A percentile compares a stretch with the other conserved stretches of the same genome.
These are phyloP conservation scores for Ochropleura leucogaster DNA, from an alignment of 2,888 invertebrate genomes.

Conservation along the genomic window DNA sequence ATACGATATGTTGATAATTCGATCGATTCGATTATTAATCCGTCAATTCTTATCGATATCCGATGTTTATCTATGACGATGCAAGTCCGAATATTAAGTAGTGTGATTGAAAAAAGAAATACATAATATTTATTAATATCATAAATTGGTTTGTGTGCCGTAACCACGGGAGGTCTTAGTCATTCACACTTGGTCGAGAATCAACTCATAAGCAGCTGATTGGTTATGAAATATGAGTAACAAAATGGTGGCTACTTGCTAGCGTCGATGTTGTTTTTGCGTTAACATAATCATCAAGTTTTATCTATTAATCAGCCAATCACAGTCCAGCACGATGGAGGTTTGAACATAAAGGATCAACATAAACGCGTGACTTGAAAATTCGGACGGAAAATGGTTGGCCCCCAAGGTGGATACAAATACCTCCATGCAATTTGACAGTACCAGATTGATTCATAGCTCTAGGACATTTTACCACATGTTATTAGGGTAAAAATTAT, in stretches of 20 bases:
- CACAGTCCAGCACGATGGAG: not conserved
- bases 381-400: too few species aligned
- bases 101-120: conserved; percentile 30
- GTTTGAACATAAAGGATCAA: not conserved
- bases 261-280: conserved; percentile 13
- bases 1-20: too few species aligned
- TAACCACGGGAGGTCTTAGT: conserved; percentile 39
- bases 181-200: conserved; percentile 52
- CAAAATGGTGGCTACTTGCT: conserved; percentile 30
- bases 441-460: not conserved
- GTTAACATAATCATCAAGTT: conserved; percentile 8
- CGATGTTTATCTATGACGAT: conserved; percentile 49
- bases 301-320: conserved; percentile 12
- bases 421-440: not conserved
- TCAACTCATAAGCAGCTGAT: conserved; percentile 35
- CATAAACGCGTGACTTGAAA: not conserved
- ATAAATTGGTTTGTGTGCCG: conserved; percentile 36
- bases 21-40: conserved; percentile 4
- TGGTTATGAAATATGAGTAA: conserved; percentile 40
- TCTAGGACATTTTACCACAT: not conserved
- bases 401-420: too few species aligned
- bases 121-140: conserved; percentile 19
- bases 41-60: conserved; percentile 36
- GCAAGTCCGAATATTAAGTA: conserved; percentile 25
- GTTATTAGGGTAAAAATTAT: not conserved